Conservation (phyloP, 2,797 vertebrate species). For the Pitangus sulphuratus region DNA sequence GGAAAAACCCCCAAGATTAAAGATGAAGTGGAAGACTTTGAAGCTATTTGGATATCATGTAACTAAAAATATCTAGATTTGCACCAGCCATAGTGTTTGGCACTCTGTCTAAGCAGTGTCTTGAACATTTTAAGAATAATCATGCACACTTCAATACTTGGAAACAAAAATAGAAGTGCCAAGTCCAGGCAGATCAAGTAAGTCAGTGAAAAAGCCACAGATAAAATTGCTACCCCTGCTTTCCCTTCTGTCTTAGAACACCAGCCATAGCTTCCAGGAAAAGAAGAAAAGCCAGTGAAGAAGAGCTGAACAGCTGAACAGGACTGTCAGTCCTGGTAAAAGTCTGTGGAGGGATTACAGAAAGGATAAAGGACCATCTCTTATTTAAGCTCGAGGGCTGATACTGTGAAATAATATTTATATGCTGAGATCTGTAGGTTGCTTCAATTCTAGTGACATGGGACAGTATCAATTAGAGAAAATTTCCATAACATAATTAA, state of each 20-base stretch:
- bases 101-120: background rate
- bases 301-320: background rate
- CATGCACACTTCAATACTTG: background rate
- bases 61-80: background rate
- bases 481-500: slow-evolving; percentile 39
- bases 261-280: background rate
- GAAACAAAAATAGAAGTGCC: background rate
- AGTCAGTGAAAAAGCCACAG: background rate
- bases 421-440: background rate
- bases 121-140: background rate
- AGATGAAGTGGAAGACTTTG: background rate
- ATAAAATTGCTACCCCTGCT: background rate
- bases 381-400: background rate
- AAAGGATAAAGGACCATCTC: background rate
- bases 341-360: background rate
- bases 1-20: background rate
- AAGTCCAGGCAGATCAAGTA: background rate
- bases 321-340: background rate
- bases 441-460: background rate
- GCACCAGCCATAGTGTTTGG: background rate
- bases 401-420: background rate
- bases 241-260: background rate
- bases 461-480: slow-evolving; percentile 23
- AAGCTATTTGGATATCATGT: background rate
- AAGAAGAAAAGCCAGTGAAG: background rate